Percentiles rank a stretch among this genome's conserved stretches.
Conservation (phyloP, 2,113 vertebrate species). For the Grantiella picta region DNA sequence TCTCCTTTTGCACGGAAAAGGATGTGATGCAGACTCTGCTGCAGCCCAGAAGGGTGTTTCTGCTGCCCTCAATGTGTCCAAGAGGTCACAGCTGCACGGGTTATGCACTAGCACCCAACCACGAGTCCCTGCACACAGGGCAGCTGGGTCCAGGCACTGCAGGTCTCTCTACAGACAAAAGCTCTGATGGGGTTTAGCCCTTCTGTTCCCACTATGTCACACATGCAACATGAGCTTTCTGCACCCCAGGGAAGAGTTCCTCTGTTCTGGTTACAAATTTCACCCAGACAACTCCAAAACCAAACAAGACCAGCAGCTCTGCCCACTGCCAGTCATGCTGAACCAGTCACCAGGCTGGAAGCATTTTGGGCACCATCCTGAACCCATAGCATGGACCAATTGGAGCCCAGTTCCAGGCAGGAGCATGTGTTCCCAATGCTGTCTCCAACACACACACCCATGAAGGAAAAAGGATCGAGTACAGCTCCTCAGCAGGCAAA, state of each 20-base stretch:
- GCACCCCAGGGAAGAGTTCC: background rate
- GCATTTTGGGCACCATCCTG: background rate
- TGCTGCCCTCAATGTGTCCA: background rate
- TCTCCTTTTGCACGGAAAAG: background rate
- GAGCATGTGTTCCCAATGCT: background rate
- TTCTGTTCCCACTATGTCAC: background rate
- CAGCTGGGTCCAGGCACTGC: background rate
- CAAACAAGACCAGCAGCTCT: background rate
- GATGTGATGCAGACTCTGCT: background rate
- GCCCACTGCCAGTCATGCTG: fast-evolving
- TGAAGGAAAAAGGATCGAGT: background rate
- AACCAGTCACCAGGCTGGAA: background rate
- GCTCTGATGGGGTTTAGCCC: background rate
- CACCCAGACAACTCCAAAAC: background rate
- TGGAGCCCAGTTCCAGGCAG: background rate
- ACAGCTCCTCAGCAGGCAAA: background rate
- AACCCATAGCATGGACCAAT: background rate
- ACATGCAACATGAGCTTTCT: background rate
- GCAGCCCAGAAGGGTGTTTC: background rate
- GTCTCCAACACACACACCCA: background rate
- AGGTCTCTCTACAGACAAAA: background rate
- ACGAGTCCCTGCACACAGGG: background rate
- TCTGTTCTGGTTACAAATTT: background rate
- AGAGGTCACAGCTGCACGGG: background rate
- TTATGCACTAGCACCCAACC: background rate